phyloP scores from a whole-genome alignment of 2,797 vertebrate genomes.

The Clarias pachynema region DNA sequence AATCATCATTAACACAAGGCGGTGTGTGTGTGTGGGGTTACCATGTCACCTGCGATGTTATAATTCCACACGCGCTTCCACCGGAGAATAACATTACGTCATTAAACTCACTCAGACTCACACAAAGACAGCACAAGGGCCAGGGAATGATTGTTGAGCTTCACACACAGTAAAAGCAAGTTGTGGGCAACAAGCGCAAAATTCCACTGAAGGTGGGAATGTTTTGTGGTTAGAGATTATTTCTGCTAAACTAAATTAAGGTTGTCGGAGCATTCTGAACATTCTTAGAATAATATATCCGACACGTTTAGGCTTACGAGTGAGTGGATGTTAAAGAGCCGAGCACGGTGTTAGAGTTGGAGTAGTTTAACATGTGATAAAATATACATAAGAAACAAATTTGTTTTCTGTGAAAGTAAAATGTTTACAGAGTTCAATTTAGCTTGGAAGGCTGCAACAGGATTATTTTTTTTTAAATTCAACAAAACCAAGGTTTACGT shows the following conservation, averaged over 20 bases:
- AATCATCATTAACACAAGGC: too few species aligned
- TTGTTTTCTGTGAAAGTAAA: neutral
- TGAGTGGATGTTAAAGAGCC: neutral
- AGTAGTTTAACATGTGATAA: neutral
- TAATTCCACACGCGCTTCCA: too few species aligned
- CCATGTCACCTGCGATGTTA: too few species aligned
- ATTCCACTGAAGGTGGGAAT: neutral
- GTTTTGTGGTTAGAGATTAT: constrained; percentile 8
- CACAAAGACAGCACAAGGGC: neutral
- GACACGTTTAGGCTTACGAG: neutral
- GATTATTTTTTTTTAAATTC: neutral
- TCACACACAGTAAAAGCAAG: constrained; percentile 7
- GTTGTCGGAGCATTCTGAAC: neutral
- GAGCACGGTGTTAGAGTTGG: neutral
- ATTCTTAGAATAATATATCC: neutral
- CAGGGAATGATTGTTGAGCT: neutral
- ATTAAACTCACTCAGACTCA: too few species aligned
- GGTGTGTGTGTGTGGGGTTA: too few species aligned
- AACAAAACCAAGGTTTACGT: neutral
- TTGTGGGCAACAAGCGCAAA: constrained; percentile 14
- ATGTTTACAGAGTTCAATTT: neutral
- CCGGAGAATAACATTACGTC: too few species aligned
- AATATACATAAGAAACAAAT: neutral
- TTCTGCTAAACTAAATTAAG: constrained; percentile 3
- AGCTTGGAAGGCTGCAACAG: neutral